Conservation (phyloP, 1,140 invertebrate species). For the Drosophila sproati region DNA sequence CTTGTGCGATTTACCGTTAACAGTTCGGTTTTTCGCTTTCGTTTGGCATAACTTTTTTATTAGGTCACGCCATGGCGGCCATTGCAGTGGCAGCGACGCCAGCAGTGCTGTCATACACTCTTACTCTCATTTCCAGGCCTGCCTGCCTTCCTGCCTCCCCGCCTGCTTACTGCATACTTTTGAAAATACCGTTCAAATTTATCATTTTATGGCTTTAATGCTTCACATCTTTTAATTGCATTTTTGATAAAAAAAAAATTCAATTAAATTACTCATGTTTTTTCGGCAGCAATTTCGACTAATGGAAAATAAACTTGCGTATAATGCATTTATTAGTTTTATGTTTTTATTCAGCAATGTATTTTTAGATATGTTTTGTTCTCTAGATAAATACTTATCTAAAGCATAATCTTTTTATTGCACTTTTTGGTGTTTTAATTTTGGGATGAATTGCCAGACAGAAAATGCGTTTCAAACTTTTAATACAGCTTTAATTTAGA, state of each 20-base stretch:
- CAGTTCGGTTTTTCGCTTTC: constrained; percentile 65
- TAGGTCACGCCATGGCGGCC: constrained; percentile 68
- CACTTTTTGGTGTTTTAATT: too few species aligned
- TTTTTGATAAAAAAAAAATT: not conserved
- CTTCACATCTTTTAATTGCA: constrained; percentile 68
- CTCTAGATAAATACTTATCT: too few species aligned
- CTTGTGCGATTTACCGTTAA: constrained; percentile 33
- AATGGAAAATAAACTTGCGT: not conserved
- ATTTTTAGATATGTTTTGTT: not conserved
- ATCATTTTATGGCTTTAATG: constrained; percentile 63
- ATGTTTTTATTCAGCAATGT: too few species aligned
- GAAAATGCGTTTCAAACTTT: too few species aligned
- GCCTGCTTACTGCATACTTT: constrained; percentile 41
- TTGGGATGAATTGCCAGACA: too few species aligned
- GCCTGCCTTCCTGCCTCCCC: not conserved
- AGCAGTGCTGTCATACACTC: constrained; percentile 19
- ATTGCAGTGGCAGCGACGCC: constrained; percentile 48
- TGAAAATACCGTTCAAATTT: constrained; percentile 29
- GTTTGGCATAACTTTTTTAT: constrained; percentile 81
- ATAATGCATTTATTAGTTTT: not conserved
- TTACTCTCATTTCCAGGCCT: constrained; percentile 27
- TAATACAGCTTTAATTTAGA: too few species aligned
- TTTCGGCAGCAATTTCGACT: not conserved
- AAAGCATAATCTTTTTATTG: too few species aligned
- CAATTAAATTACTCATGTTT: constrained; percentile 1